These are phyloP conservation scores for Pseudonaja textilis DNA, from an alignment of 2,113 vertebrate species.

Conservation along the genomic window DNA sequence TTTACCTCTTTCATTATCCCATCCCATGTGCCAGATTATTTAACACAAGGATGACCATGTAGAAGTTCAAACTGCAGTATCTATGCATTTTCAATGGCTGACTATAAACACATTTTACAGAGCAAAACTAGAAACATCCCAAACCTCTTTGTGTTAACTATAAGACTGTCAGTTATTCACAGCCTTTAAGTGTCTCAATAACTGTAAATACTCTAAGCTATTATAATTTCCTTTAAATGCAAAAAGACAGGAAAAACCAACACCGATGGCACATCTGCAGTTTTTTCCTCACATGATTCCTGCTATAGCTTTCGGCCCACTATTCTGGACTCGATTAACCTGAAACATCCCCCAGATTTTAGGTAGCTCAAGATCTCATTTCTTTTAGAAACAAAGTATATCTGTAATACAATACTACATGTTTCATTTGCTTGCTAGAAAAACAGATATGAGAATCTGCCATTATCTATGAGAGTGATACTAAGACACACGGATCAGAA, in stretches of 20 bases:
- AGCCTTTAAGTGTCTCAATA: neutral
- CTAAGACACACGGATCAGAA: neutral
- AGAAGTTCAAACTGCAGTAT: neutral
- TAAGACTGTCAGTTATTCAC: neutral
- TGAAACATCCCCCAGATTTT: neutral
- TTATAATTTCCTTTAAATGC: neutral
- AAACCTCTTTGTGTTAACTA: neutral
- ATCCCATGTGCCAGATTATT: neutral
- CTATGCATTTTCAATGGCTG: neutral
- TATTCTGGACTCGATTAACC: neutral
- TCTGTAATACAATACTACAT: neutral
- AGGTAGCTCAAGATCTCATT: neutral
- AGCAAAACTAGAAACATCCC: neutral
- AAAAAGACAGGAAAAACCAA: neutral
- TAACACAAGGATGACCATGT: neutral
- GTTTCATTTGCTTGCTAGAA: neutral
- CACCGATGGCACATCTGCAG: neutral
- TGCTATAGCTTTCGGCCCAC: neutral
- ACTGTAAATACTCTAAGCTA: neutral
- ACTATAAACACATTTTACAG: neutral
- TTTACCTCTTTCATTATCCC: neutral
- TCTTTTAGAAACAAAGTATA: neutral
- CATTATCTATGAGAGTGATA: neutral
- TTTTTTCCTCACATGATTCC: neutral
- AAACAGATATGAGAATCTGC: neutral